A percentile compares a stretch with the other conserved stretches of the same genome.
phyloP scores from a whole-genome alignment of 2,888 invertebrate genomes.

The Cantharis rufa region DNA sequence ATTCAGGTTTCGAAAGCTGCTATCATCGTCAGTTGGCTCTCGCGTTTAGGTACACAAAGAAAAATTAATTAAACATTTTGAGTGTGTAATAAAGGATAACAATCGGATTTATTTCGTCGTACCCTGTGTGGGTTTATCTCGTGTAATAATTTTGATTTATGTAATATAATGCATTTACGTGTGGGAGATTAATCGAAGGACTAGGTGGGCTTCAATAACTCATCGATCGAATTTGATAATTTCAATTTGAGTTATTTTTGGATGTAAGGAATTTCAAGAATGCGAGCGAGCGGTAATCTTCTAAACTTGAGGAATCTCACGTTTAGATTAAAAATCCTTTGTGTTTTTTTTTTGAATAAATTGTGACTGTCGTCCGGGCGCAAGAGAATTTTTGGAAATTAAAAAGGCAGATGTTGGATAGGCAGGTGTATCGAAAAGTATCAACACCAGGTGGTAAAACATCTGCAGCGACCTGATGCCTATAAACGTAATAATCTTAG shows the following conservation, averaged over 20 bases:
- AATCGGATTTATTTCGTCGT: no score
- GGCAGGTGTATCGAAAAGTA: constrained; percentile 29
- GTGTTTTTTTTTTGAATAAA: background rate
- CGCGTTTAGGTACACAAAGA: background rate
- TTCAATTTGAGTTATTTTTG: background rate
- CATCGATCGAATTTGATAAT: background rate
- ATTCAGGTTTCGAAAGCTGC: background rate
- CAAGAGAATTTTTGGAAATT: constrained; percentile 13
- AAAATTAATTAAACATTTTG: background rate
- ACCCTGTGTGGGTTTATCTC: no score
- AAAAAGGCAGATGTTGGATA: constrained; percentile 25
- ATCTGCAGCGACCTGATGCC: constrained; percentile 29
- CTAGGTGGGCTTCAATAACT: background rate
- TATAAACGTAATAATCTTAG: constrained; percentile 23
- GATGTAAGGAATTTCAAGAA: no score
- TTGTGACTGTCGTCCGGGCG: background rate
- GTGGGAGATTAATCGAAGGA: no score
- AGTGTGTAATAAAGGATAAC: background rate
- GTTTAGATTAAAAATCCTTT: background rate
- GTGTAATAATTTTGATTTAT: no score
- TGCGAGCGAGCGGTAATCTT: no score
- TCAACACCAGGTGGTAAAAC: constrained; percentile 26
- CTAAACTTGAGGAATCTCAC: no score
- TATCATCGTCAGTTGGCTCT: background rate
- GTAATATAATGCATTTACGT: no score